Percentiles rank a stretch among this genome's conserved stretches.
Conservation (phyloP, 2,113 vertebrate species). For the Scortum barcoo region DNA sequence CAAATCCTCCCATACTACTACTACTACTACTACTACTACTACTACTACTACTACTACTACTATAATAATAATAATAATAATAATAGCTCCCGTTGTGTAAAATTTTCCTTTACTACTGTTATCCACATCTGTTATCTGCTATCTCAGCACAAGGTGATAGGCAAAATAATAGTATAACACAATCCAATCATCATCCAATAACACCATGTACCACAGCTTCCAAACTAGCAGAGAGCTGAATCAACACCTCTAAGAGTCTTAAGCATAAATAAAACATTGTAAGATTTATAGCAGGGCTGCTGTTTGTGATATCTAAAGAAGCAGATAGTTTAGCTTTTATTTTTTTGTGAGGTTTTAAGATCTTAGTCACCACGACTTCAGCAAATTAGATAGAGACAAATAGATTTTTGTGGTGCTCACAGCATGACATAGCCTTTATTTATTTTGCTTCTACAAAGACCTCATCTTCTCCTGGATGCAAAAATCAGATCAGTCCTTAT, state of each 20-base stretch:
- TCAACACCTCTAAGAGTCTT: slow-evolving; percentile 13
- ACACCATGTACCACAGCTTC: background rate
- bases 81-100: too few relatives aligned
- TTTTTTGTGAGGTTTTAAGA: background rate
- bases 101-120: background rate
- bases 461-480: background rate
- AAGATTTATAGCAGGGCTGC: background rate
- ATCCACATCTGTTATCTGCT: too few relatives aligned
- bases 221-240: background rate
- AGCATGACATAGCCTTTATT: background rate
- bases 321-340: background rate
- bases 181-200: slow-evolving; percentile 8
- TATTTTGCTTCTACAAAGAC: background rate
- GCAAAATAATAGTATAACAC: background rate
- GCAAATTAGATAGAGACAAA: background rate
- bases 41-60: too few relatives aligned
- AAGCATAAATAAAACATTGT: slow-evolving; percentile 6
- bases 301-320: background rate
- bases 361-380: background rate
- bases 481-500: background rate
- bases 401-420: background rate
- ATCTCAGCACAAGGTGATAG: too few relatives aligned
- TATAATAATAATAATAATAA: too few relatives aligned
- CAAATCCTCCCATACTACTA: too few relatives aligned
- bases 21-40: too few relatives aligned